Conservation (phyloP, 2,888 invertebrate species). For the Osedax frankpressi region DNA sequence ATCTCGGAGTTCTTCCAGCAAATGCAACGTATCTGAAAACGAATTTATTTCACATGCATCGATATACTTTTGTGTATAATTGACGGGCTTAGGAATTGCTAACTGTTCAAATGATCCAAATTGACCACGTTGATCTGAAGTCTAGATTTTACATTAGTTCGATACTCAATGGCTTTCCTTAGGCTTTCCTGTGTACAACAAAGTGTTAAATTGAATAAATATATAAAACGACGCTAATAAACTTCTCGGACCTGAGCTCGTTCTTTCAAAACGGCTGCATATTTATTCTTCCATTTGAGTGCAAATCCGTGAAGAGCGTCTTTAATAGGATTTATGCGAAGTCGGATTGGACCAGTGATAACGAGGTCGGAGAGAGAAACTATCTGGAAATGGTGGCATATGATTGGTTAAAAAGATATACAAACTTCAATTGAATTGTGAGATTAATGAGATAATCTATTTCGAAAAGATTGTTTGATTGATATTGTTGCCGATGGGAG, state of each 20-base stretch:
- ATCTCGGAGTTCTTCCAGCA: constrained; percentile 45
- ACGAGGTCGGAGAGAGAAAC: constrained; percentile 22
- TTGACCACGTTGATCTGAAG: constrained; percentile 41
- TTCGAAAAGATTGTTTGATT: too few relatives aligned
- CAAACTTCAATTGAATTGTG: too few relatives aligned
- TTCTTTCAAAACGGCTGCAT: constrained; percentile 42
- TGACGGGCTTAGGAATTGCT: not conserved
- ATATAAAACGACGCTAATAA: too few relatives aligned
- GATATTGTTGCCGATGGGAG: too few relatives aligned
- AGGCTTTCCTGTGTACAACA: constrained; percentile 37
- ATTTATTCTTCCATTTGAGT: constrained; percentile 45
- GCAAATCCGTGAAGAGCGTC: constrained; percentile 45
- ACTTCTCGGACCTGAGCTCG: constrained; percentile 47
- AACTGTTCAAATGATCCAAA: constrained; percentile 44
- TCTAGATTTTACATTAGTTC: constrained; percentile 36
- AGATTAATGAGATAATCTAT: too few relatives aligned
- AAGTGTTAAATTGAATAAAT: too few relatives aligned
- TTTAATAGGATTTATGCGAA: constrained; percentile 40
- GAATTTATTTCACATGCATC: not conserved
- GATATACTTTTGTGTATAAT: not conserved
- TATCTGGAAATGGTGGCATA: constrained; percentile 23
- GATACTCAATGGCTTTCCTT: constrained; percentile 39
- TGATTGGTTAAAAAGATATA: too few relatives aligned
- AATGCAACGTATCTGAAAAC: constrained; percentile 31
- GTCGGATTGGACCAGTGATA: constrained; percentile 40